Evolutionary conservation across 2,797 vertebrate species (phyloP), one percentile per base, ranked within the genome.

Genomic region (Lerista edwardsae): DNA sequence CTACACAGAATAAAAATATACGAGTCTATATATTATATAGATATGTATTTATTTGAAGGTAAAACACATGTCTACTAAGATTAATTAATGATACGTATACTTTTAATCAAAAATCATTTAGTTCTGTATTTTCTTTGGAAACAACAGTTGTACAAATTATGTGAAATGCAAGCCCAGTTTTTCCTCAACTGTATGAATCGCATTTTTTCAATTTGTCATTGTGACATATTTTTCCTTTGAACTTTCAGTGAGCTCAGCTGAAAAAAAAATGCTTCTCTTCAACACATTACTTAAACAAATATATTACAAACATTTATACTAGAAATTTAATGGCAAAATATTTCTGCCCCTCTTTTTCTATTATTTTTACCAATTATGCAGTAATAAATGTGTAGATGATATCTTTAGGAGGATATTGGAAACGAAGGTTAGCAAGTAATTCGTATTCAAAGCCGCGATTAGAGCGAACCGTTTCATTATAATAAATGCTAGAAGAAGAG

Each of bases 191-290:
- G 64, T 92, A 91, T 88, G 92, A 94, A 91, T 88, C 90, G 86
- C 77, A 94, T 93, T 89, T 95, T 95, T 93, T 89, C 83, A 91
- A 87, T 92, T 94, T 95, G 92, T 95, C 89, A 92, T 90, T 93
- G 86, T 94, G 94, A 93, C 92, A 91, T 91, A 94, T 90, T 93
- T 93, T 93, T 93, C 92, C 89, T 94, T 95, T 94, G 91, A 95
- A 95, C 88, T 94, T 92, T 92, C 88, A 93, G 89, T 95, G 93
- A 94, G 89, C 86, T 90, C 90, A 92, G 88, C 84, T 87, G 82
- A 86, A 90, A 93, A 90, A 93, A 94, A 94, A 57, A 88, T 92
- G 91, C 83, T 89, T 93, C 91, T 88, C 86, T 90, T 91, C 84
- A 91, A 87, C 91, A 90, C 81, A 75, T 92, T 93, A 93, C 90